phyloP scores from a whole-genome alignment of 2,888 invertebrate genomes.

The Encarsia formosa region DNA sequence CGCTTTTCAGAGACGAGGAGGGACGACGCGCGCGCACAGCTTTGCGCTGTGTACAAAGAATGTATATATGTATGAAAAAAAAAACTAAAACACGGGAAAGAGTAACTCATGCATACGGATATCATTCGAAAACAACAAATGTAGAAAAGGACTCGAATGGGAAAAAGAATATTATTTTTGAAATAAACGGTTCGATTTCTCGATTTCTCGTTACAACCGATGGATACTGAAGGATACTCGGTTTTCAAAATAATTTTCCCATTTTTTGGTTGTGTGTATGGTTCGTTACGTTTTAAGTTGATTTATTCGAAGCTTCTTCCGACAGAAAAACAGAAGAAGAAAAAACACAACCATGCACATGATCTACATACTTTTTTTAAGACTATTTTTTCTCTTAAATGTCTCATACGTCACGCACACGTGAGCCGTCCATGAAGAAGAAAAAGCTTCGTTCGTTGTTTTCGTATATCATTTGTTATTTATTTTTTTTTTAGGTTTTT shows the following conservation, averaged over 20 bases:
- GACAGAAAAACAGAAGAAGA: slow-evolving; percentile 7
- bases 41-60: slow-evolving; percentile 4
- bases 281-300: slow-evolving; percentile 3
- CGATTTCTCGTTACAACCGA: slow-evolving; percentile 19
- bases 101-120: slow-evolving; percentile 12
- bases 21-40: not conserved
- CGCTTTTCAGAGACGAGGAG: slow-evolving; percentile 8
- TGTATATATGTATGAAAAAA: not conserved
- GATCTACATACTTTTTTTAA: slow-evolving; percentile 5
- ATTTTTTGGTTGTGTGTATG: slow-evolving; percentile 8
- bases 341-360: slow-evolving; percentile 11
- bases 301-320: slow-evolving; percentile 14
- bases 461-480: slow-evolving; percentile 11
- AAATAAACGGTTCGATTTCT: too few relatives aligned
- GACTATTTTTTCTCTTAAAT: slow-evolving; percentile 8
- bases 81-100: not conserved
- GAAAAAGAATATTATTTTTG: not conserved
- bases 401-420: slow-evolving; percentile 9
- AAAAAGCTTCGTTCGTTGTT: slow-evolving; percentile 28
- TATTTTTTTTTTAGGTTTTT: slow-evolving; percentile 9
- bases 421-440: slow-evolving; percentile 21
- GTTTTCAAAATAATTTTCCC: slow-evolving; percentile 12
- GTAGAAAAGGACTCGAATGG: not conserved
- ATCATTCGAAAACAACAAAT: slow-evolving; percentile 24
- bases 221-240: slow-evolving; percentile 15